Conservation (phyloP, 1,140 invertebrate species). For the Nilaparvata lugens region DNA sequence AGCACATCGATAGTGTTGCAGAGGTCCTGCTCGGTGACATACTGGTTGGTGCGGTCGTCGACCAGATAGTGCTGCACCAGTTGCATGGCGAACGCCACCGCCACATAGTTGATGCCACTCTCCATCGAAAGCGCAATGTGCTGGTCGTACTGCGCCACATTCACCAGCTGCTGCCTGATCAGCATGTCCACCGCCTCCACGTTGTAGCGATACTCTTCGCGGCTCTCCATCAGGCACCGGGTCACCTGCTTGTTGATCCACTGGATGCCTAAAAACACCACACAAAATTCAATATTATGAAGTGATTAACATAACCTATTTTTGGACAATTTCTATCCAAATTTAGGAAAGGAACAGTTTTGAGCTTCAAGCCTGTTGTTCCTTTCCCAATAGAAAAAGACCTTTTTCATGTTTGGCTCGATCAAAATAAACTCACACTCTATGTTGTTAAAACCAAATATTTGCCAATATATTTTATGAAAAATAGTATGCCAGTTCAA, state of each 20-base stretch:
- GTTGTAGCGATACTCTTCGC: constrained; percentile 84
- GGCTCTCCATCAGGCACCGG: constrained; percentile 63
- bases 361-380: too few relatives aligned
- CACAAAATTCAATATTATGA: too few relatives aligned
- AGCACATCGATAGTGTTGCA: constrained; percentile 76
- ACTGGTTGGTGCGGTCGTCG: constrained; percentile 69
- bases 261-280: too few relatives aligned
- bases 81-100: constrained; percentile 83
- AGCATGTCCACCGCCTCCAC: constrained; percentile 84
- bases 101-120: constrained; percentile 72
- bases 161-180: constrained; percentile 60
- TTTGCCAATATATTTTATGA: too few relatives aligned
- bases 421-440: too few relatives aligned
- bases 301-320: too few relatives aligned
- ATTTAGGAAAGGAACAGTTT: too few relatives aligned
- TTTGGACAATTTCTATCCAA: too few relatives aligned
- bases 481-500: too few relatives aligned
- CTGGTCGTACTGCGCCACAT: constrained; percentile 69
- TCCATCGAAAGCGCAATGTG: constrained; percentile 81
- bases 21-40: constrained; percentile 74
- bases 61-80: constrained; percentile 71
- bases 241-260: constrained; percentile 89
- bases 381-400: too few relatives aligned
- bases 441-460: too few relatives aligned
- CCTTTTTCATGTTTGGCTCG: too few relatives aligned